phyloP scores from a whole-genome alignment of 1,140 invertebrate genomes.

The Drosophila triauraria region DNA sequence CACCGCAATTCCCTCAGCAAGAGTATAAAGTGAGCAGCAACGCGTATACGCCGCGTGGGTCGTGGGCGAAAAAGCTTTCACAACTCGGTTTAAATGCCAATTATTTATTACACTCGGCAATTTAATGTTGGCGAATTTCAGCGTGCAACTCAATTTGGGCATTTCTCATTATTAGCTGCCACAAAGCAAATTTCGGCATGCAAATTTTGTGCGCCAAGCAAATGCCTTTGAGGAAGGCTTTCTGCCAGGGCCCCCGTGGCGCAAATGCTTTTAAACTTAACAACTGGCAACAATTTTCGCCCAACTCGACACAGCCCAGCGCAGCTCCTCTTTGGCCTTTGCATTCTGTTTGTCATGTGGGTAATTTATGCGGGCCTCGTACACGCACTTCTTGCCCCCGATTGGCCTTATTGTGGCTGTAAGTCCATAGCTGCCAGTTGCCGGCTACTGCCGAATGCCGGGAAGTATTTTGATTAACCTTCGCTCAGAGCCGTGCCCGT shows the following conservation, averaged over 20 bases:
- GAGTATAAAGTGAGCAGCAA: constrained; percentile 29
- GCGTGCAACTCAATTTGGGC: constrained; percentile 71
- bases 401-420: constrained; percentile 50
- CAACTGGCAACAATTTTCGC: constrained; percentile 41
- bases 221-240: constrained; percentile 34
- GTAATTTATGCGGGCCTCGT: constrained; percentile 62
- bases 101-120: constrained; percentile 69
- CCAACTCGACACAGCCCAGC: background rate
- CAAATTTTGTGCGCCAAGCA: constrained; percentile 45
- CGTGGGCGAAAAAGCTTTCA: constrained; percentile 51
- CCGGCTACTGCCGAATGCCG: background rate
- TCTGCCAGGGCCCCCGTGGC: constrained; percentile 18
- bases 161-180: constrained; percentile 76
- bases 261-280: constrained; percentile 61
- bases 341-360: constrained; percentile 62
- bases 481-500: background rate
- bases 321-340: constrained; percentile 25
- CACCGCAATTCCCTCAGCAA: constrained; percentile 1
- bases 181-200: constrained; percentile 61
- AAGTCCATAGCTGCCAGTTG: background rate
- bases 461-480: constrained; percentile 31
- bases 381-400: constrained; percentile 45
- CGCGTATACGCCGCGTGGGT: constrained; percentile 36
- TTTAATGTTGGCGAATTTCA: constrained; percentile 64
- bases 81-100: constrained; percentile 73